phyloP scores from a whole-genome alignment of 2,113 vertebrate species.

The Hystrix brachyura region DNA sequence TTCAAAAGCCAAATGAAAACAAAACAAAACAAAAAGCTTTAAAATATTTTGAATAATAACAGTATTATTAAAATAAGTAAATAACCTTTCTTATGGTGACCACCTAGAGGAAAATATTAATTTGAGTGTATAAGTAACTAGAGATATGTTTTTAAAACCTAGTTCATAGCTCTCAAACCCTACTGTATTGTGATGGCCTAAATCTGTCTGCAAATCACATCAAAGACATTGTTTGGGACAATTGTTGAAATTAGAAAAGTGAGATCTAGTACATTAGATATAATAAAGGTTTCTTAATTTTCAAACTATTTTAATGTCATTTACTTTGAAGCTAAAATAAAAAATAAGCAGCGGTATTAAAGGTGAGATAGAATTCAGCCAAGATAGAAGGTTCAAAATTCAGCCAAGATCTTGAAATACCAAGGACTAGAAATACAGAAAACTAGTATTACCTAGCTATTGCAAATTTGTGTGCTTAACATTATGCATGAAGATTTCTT shows the following conservation, averaged over 20 bases:
- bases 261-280: conserved; percentile 58
- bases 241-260: conserved; percentile 64
- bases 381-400: not conserved
- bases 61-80: conserved; percentile 47
- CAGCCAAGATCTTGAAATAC: not conserved
- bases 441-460: not conserved
- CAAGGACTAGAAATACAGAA: conserved; percentile 40
- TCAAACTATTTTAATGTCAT: conserved; percentile 55
- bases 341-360: conserved; percentile 44
- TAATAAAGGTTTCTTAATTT: conserved; percentile 68
- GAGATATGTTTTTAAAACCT: conserved; percentile 40
- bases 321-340: conserved; percentile 70
- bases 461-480: not conserved
- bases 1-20: conserved; percentile 15
- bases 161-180: conserved; percentile 36
- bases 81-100: not conserved
- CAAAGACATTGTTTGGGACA: conserved; percentile 62
- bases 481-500: not conserved
- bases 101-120: conserved; percentile 56
- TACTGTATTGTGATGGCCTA: not conserved
- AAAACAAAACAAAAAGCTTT: not conserved
- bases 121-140: conserved; percentile 62
- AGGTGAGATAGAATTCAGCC: conserved; percentile 29
- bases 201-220: conserved; percentile 55
- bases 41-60: conserved; percentile 49